Evolutionary conservation across 1,140 invertebrate genomes (phyloP), one percentile per base, ranked within the genome.

Genomic region (Kradibia gibbosae): DNA sequence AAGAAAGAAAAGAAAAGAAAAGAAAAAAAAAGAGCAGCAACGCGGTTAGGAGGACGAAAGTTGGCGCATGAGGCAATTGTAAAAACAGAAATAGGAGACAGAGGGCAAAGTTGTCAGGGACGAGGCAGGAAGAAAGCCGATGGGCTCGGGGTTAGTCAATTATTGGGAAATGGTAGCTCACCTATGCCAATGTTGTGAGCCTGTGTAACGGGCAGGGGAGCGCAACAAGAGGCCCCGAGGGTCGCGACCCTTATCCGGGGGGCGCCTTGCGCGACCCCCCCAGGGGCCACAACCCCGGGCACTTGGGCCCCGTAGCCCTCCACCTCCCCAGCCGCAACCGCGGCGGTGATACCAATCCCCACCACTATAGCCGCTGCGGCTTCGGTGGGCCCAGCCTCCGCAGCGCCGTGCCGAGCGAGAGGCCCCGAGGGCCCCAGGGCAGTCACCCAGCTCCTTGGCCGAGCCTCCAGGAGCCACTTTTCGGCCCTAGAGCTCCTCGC

Each of bases 211-310:
- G 90, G 89, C 83, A 91, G 87, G 86, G 89, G 90, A 85, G 90
- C 89, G 86, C 90, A 91, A 86, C 89, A 90, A 86, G 89, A 87
- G 84, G 88, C 87, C 85, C 89, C 89, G 82, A 90, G 88, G 87
- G 90, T 87, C 74, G 90, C 88, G 85, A 91, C 89, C 87, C 90
- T 91, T 88, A 90, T 90, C 83, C 90, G 86, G 87, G 90, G 89
- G 88, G 88, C 87, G 80, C 88, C 88, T 79, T 83, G 83, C 34
- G 85, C 84, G 42, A 70, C 79, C 91, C 92, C 90, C 91, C 92
- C 92, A 93, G 92, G 90, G 94, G 94, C 88, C 94, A 93, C 88
- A 93, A 93, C 91, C 93, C 93, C 91, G 93, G 93, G 93, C 91
- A 93, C 94, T 93, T 88, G 87, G 90, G 89, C 87, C 88, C 89